Percentiles rank a stretch among this genome's conserved stretches.
These are phyloP conservation scores for Philereme transversata DNA, from an alignment of 2,888 invertebrate species.

Conservation along the genomic window DNA sequence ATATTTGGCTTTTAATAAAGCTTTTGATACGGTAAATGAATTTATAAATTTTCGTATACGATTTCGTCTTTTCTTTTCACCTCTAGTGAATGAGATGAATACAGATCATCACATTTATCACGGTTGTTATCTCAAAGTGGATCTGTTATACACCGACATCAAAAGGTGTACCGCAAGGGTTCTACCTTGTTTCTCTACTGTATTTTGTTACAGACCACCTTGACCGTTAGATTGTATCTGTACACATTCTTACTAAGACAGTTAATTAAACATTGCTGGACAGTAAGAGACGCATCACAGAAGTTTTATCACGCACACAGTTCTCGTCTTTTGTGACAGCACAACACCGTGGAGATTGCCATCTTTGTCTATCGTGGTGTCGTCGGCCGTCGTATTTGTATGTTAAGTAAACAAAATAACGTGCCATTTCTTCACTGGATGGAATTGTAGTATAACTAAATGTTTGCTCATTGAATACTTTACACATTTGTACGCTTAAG, in stretches of 20 bases:
- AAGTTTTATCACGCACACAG: conserved; percentile 22
- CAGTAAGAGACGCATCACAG: conserved; percentile 18
- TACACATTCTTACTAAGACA: conserved; percentile 20
- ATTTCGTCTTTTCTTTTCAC: neutral
- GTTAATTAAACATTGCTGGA: conserved; percentile 26
- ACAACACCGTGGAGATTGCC: neutral
- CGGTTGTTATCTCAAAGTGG: conserved; percentile 57
- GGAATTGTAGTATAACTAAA: conserved; percentile 33
- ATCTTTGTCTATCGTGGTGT: neutral
- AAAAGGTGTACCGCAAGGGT: conserved; percentile 60
- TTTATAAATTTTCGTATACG: neutral
- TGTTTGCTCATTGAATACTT: conserved; percentile 41
- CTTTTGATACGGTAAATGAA: conserved; percentile 28
- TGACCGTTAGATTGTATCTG: conserved; percentile 43
- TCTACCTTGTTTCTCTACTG: conserved; percentile 47
- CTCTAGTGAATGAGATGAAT: conserved; percentile 11
- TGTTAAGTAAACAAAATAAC: neutral
- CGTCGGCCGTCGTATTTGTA: too few species aligned
- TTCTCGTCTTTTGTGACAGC: neutral
- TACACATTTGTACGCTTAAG: conserved; percentile 40
- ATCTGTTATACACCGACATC: conserved; percentile 53
- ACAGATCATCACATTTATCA: conserved; percentile 42
- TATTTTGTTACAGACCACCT: conserved; percentile 38
- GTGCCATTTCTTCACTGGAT: neutral
- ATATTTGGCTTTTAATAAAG: conserved; percentile 35